Conservation (phyloP, 2,888 invertebrate genomes). For the Yponomeuta cagnagella region DNA sequence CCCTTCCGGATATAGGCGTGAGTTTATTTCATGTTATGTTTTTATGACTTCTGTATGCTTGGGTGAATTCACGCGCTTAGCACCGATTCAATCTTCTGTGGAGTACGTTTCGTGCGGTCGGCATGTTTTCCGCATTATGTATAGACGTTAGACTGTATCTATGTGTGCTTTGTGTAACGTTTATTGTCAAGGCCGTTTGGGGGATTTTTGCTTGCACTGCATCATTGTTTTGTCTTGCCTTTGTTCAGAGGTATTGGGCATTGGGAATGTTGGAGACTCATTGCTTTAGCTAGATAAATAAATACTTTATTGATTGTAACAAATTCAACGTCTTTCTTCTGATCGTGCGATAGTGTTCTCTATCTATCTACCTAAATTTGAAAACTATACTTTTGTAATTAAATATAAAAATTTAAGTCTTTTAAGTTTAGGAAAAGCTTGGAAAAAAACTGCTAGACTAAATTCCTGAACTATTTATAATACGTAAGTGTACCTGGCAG, state of each 20-base stretch:
- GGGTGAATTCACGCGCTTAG: not conserved
- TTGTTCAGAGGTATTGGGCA: not conserved
- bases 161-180: conserved; percentile 2
- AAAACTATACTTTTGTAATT: too few relatives aligned
- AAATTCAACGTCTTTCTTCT: too few relatives aligned
- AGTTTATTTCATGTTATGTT: too few relatives aligned
- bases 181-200: conserved; percentile 48
- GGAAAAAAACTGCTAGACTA: too few relatives aligned
- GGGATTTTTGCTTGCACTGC: conserved; percentile 47
- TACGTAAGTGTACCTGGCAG: too few relatives aligned
- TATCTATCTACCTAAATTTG: too few relatives aligned
- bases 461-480: too few relatives aligned
- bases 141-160: conserved; percentile 4
- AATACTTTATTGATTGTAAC: not conserved
- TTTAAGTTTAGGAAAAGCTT: too few relatives aligned
- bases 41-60: not conserved
- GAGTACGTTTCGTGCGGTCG: conserved; percentile 25
- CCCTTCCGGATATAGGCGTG: too few relatives aligned
- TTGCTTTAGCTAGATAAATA: not conserved
- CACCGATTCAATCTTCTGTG: not conserved
- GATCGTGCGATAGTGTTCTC: too few relatives aligned
- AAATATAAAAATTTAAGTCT: too few relatives aligned
- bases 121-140: conserved; percentile 43
- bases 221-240: conserved; percentile 29
- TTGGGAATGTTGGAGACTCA: not conserved